Evolutionary conservation across 2,113 vertebrate genomes (phyloP), one percentile per base, ranked within the genome.

Genomic region (Monopterus albus): DNA sequence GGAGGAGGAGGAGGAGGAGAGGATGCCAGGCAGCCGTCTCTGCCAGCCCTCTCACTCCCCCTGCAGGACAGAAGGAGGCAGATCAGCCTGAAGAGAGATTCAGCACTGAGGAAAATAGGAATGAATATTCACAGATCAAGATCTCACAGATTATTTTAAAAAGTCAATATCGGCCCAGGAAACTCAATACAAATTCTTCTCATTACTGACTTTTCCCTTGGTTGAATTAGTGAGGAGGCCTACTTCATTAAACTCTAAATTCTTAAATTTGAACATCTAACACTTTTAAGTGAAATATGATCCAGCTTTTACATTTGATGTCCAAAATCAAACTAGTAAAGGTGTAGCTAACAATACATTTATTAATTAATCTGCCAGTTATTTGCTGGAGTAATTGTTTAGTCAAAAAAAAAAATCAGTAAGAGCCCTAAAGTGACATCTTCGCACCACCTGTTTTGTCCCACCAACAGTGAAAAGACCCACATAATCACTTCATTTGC

Each of bases 1-100:
- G 23, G 26, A 45, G 46, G 56, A 49, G 53, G 58, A 35, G 47
- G 26, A 28, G 62, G 53, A 35, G 65, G 46, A 31, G 57, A 74
- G 68, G 49, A 56, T 46, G 43, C 57, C 53, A 63, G 69, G 63
- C 67, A 70, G 77, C 20, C 62, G 38, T 78, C 67, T 75, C 35
- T 56, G 40, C 50, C 55, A 36, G 72, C 78, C 17, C 81, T 87
- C 73, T 88, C n/a, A 1, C 91, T 85, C 93, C 92, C 89, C 88
- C 92, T 90, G 55, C 75, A 89, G 91, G 89, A 56, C 23, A 25
- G 17, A 73, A 20, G 11, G 5, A 36, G 33, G 47, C 33, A 79
- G 33, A 33, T 76, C 84, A 87, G 49, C 31, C 23, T 50, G 46
- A 35, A 5, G n/a, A 52, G 26, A 29, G 11, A 15, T 9, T 42